Conservation (phyloP, 37 sponge, comb jelly and placozoan species). For the Haliclona indistincta region DNA sequence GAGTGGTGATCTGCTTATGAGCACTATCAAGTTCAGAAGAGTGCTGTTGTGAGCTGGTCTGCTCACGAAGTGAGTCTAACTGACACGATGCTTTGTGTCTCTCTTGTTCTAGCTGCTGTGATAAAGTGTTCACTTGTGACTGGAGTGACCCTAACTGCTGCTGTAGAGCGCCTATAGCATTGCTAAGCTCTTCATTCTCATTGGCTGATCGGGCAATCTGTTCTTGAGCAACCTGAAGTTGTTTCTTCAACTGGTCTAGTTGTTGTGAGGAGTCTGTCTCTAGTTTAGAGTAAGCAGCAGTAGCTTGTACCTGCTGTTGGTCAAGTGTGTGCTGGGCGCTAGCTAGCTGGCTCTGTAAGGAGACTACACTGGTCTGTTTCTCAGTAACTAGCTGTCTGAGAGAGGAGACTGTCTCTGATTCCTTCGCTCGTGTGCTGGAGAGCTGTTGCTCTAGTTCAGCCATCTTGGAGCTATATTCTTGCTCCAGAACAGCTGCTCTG, state of each 20-base stretch:
- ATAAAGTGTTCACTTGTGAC: not conserved
- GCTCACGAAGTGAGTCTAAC: no score
- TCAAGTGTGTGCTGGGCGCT: no score
- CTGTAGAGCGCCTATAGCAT: no score
- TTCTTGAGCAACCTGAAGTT: not conserved
- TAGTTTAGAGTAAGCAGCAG: no score
- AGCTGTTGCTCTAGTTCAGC: not conserved
- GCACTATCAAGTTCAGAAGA: no score
- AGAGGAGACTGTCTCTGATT: not conserved
- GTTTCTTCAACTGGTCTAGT: no score
- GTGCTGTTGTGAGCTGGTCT: no score
- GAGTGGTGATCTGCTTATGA: no score
- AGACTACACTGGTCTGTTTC: not conserved
- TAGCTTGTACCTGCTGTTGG: no score
- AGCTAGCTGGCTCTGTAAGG: no score
- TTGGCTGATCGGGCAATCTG: not conserved
- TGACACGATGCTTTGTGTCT: not conserved
- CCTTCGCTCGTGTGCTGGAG: not conserved
- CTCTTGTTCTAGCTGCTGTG: not conserved
- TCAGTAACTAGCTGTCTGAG: not conserved
- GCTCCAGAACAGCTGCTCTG: not conserved
- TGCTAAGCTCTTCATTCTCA: slow-evolving; percentile 12
- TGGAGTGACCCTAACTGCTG: not conserved
- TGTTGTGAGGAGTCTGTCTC: no score
- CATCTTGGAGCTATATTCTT: not conserved